Evolutionary conservation across 2,113 vertebrate genomes (phyloP).

Genomic region (Oriolus oriolus): DNA sequence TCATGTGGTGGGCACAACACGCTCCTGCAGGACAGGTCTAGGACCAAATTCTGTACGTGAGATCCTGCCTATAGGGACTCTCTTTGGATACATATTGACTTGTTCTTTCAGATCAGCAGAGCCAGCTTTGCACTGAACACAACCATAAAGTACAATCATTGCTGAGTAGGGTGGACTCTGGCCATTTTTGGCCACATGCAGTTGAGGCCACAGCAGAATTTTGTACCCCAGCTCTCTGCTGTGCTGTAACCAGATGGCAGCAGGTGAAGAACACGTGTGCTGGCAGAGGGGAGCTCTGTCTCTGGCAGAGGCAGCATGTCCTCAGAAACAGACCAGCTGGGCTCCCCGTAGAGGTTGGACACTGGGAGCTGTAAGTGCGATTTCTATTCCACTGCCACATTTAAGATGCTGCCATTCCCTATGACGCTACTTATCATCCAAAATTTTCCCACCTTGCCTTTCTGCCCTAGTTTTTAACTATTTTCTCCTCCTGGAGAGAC

Average conservation of each 20-base stretch:
- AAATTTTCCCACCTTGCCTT: not conserved
- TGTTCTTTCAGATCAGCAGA: not conserved
- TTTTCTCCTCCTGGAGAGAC: not conserved
- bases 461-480: not conserved
- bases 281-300: not conserved
- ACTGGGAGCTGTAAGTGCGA: not conserved
- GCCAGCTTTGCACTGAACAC: not conserved
- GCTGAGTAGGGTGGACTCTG: not conserved
- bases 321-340: not conserved
- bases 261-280: not conserved
- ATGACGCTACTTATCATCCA: not conserved
- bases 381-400: not conserved
- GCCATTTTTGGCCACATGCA: not conserved
- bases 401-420: not conserved
- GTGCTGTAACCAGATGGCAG: not conserved
- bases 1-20: rapidly evolving
- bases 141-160: not conserved
- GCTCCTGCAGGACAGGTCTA: not conserved
- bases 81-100: not conserved
- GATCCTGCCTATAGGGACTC: not conserved
- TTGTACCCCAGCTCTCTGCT: not conserved
- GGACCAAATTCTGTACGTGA: not conserved
- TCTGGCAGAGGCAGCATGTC: not conserved
- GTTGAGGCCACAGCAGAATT: not conserved
- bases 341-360: not conserved